A percentile compares a stretch with the other conserved stretches of the same genome.
Evolutionary conservation across 1,140 invertebrate species (phyloP).

Genomic region (Magallana angulata): DNA sequence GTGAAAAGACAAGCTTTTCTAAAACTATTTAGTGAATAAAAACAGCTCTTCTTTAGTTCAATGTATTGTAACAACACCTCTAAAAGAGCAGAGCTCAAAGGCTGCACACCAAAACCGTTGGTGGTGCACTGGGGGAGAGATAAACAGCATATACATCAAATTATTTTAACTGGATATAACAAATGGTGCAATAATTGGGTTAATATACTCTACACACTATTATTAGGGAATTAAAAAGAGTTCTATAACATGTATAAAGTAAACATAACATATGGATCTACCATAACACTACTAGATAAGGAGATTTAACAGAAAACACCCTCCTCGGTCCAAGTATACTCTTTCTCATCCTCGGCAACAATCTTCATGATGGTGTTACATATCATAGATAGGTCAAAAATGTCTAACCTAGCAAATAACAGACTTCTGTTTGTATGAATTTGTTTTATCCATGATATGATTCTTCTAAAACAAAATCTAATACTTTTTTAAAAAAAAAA

Average conservation of each 20-base stretch:
- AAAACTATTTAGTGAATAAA: slow-evolving; percentile 37
- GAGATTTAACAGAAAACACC: slow-evolving; percentile 27
- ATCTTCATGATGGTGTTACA: slow-evolving; percentile 17
- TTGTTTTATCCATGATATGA: not conserved
- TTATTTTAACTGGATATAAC: slow-evolving; percentile 10
- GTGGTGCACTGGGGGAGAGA: not conserved
- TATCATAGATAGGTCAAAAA: not conserved
- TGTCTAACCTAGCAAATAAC: not conserved
- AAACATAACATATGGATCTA: slow-evolving; percentile 32
- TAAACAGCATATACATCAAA: slow-evolving; percentile 14
- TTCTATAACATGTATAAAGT: slow-evolving; percentile 27
- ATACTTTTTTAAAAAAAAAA: too few relatives aligned
- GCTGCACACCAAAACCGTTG: slow-evolving; percentile 9
- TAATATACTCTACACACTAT: slow-evolving; percentile 23
- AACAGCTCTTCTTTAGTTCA: slow-evolving; percentile 26
- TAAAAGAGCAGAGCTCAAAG: not conserved
- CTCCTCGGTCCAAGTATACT: not conserved
- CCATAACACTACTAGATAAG: slow-evolving; percentile 10
- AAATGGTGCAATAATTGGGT: slow-evolving; percentile 30
- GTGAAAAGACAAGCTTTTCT: slow-evolving; percentile 33
- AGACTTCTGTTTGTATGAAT: not conserved
- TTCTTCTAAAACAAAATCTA: not conserved
- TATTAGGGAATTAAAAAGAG: slow-evolving; percentile 23
- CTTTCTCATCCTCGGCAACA: not conserved
- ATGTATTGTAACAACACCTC: not conserved